Evolutionary conservation across 2,113 vertebrate species (phyloP).

Genomic region (Delphinapterus leucas): DNA sequence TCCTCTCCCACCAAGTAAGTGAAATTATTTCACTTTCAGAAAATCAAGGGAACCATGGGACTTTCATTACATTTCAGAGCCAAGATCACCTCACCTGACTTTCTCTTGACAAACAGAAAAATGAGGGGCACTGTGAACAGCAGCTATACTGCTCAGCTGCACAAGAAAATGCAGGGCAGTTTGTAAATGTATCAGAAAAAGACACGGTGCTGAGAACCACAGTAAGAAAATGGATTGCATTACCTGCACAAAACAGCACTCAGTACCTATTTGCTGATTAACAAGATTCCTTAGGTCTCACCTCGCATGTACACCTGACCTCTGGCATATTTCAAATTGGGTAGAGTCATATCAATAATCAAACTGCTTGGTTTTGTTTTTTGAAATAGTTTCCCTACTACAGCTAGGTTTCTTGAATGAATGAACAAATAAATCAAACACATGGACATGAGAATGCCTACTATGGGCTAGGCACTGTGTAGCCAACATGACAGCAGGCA

Average conservation of each 20-base stretch:
- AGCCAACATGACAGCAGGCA: not conserved
- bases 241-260: conserved; percentile 22
- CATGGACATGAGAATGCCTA: not conserved
- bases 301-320: not conserved
- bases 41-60: not conserved
- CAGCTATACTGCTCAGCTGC: not conserved
- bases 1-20: conserved; percentile 5
- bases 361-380: not conserved
- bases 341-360: not conserved
- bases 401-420: not conserved
- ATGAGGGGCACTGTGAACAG: conserved; percentile 18
- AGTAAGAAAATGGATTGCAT: conserved; percentile 8
- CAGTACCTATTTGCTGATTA: conserved; percentile 14
- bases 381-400: conserved; percentile 1
- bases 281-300: conserved; percentile 26
- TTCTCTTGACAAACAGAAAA: conserved; percentile 52
- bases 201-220: not conserved
- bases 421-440: conserved; percentile 11
- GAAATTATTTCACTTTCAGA: conserved; percentile 31
- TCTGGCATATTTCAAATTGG: conserved; percentile 10
- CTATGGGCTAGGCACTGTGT: not conserved
- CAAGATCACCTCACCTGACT: conserved; percentile 32
- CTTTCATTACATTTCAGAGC: conserved; percentile 24
- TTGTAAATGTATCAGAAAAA: conserved; percentile 28
- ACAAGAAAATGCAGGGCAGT: conserved; percentile 29